Conservation (phyloP, 1,140 invertebrate species). For the Eurosta solidaginis region DNA sequence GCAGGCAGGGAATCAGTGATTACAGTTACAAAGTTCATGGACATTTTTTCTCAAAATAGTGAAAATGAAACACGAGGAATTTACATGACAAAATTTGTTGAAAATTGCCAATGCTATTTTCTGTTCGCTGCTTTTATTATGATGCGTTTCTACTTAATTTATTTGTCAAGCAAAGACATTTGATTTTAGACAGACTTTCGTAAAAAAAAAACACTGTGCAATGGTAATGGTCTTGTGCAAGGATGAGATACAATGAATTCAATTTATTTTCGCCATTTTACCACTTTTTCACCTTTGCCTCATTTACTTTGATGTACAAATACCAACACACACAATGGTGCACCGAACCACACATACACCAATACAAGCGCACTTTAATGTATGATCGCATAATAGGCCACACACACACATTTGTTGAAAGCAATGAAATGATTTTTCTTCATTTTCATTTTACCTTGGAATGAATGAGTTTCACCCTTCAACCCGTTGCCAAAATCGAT, state of each 20-base stretch:
- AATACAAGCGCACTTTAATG: too few relatives aligned
- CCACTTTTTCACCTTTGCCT: slow-evolving; percentile 21
- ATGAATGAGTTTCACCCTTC: slow-evolving; percentile 13
- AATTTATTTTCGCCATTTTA: slow-evolving; percentile 26
- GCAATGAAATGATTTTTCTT: background rate
- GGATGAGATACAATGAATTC: background rate
- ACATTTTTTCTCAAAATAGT: too few relatives aligned
- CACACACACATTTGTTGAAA: background rate
- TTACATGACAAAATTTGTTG: too few relatives aligned
- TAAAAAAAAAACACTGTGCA: too few relatives aligned
- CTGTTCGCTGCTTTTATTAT: background rate
- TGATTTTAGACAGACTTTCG: too few relatives aligned
- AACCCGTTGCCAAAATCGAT: slow-evolving; percentile 23
- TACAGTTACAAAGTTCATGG: too few relatives aligned
- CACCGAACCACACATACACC: background rate
- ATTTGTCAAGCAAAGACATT: too few relatives aligned
- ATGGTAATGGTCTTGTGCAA: background rate
- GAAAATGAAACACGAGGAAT: too few relatives aligned
- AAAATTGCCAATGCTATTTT: too few relatives aligned
- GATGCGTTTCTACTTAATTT: background rate
- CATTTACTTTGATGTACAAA: background rate
- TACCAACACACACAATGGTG: background rate
- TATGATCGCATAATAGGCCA: too few relatives aligned
- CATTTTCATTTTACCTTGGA: background rate
- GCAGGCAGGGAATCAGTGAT: too few relatives aligned